Evolutionary conservation across 2,113 vertebrate genomes (phyloP).

Genomic region (mouse (Mus musculus)): GRCm39 chr16:65481001-65481500

Average conservation of each 20-base stretch:
- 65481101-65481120: background rate
- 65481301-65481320: background rate
- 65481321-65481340: constrained; percentile 8
- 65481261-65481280: background rate
- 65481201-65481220: background rate
- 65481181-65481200: background rate
- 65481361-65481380: background rate
- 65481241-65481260: background rate
- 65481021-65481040: background rate
- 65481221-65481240: background rate
- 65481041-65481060: no score
- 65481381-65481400: background rate
- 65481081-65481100: background rate
- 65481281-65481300: background rate
- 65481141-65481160: background rate
- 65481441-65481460: background rate
- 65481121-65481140: background rate
- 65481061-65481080: background rate
- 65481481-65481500: background rate
- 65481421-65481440: constrained; percentile 16
- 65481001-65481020: accelerated
- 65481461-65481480: background rate
- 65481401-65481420: background rate
- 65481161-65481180: background rate
- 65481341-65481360: background rate